A percentile compares a stretch with the other conserved stretches of the same genome.
Evolutionary conservation across 2,888 invertebrate genomes (phyloP).

Genomic region (Neria commutata): DNA sequence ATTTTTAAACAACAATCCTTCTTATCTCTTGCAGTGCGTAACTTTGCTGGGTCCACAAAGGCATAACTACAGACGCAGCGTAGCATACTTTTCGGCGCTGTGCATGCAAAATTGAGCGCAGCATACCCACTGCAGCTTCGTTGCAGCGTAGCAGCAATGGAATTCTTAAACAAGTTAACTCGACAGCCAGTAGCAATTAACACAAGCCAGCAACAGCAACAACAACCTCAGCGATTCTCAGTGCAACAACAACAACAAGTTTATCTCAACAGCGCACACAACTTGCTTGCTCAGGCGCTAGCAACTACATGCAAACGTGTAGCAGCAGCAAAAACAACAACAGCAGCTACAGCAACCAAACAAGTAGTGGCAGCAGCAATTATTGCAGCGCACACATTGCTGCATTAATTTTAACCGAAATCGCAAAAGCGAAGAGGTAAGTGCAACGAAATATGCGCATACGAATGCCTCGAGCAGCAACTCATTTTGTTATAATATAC

Average conservation of each 20-base stretch:
- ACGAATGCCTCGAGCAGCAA: no score
- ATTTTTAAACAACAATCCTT: not conserved
- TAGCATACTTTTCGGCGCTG: slow-evolving; percentile 4
- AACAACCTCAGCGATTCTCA: not conserved
- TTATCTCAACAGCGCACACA: not conserved
- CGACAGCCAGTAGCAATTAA: slow-evolving; percentile 15
- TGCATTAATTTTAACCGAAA: slow-evolving; percentile 5
- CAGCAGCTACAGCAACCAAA: not conserved
- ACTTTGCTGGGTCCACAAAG: not conserved
- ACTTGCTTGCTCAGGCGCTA: not conserved
- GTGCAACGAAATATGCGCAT: not conserved
- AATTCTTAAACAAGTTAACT: slow-evolving; percentile 20
- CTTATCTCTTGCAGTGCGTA: not conserved
- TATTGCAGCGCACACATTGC: slow-evolving; percentile 2
- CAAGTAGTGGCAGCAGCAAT: not conserved
- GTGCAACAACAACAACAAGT: slow-evolving; percentile 7
- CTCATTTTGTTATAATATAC: slow-evolving; percentile 45
- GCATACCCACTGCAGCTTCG: not conserved
- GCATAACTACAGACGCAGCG: not conserved
- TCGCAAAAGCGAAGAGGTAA: not conserved
- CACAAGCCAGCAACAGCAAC: slow-evolving; percentile 2
- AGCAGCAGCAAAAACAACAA: not conserved
- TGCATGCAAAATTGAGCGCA: slow-evolving; percentile 9
- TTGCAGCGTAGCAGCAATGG: slow-evolving; percentile 27
- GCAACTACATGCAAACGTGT: not conserved